Evolutionary conservation across 2,888 invertebrate genomes (phyloP).

Genomic region (Hirtodrosophila confusa): DNA sequence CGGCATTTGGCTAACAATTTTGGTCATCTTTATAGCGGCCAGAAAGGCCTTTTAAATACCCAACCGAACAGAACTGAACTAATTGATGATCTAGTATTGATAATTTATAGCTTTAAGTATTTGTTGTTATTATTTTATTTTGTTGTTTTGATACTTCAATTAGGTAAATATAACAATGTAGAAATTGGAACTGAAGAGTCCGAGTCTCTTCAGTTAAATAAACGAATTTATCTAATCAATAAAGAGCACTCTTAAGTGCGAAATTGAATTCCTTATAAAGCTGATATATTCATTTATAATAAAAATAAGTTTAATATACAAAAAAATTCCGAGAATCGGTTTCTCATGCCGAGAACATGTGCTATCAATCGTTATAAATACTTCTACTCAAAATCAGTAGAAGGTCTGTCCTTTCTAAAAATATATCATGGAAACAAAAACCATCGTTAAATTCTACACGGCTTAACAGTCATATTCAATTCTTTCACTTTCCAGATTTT

Average conservation of each 20-base stretch:
- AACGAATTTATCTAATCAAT: slow-evolving; percentile 39
- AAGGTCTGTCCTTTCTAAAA: too few species aligned
- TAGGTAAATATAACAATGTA: not conserved
- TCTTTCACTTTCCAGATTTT: too few species aligned
- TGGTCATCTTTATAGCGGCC: slow-evolving; percentile 22
- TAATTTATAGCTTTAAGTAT: not conserved
- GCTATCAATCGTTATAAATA: too few species aligned
- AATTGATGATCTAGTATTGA: slow-evolving; percentile 20
- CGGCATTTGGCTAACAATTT: slow-evolving; percentile 5
- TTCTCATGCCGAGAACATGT: too few species aligned
- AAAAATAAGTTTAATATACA: too few species aligned
- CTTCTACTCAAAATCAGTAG: too few species aligned
- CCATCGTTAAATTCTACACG: too few species aligned
- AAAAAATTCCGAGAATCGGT: too few species aligned
- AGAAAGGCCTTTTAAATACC: not conserved
- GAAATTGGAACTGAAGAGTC: slow-evolving; percentile 23
- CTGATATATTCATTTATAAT: slow-evolving; percentile 12
- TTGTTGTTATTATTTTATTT: not conserved
- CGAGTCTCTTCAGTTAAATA: not conserved
- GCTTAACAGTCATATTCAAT: too few species aligned
- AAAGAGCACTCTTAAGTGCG: not conserved
- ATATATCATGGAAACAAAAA: too few species aligned
- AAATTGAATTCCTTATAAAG: slow-evolving; percentile 18
- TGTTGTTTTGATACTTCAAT: not conserved
- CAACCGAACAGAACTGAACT: slow-evolving; percentile 8